Conservation (phyloP, 2,888 invertebrate genomes). For the Monopis laevigella region DNA sequence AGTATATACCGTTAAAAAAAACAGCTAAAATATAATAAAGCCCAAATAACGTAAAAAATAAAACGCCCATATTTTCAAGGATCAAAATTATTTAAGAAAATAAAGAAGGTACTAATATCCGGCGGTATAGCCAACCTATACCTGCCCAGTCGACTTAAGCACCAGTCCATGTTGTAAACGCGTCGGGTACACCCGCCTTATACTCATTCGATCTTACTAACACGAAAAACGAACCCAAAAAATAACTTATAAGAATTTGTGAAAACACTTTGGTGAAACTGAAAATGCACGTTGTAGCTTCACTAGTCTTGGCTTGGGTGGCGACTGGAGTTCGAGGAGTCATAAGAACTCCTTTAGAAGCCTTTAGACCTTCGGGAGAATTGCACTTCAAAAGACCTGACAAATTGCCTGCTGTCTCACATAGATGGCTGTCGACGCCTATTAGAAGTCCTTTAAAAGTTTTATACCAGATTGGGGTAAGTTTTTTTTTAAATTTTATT, state of each 20-base stretch:
- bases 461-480: slow-evolving; percentile 80
- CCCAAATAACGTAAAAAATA: no score
- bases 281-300: slow-evolving; percentile 51
- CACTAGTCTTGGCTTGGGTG: slow-evolving; percentile 44
- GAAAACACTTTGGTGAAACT: slow-evolving; percentile 16
- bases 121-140: slow-evolving; percentile 60
- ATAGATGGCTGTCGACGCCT: slow-evolving; percentile 59
- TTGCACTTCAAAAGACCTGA: slow-evolving; percentile 58
- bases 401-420: slow-evolving; percentile 46
- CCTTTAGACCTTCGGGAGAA: slow-evolving; percentile 58
- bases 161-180: slow-evolving; percentile 43
- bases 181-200: slow-evolving; percentile 28
- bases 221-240: slow-evolving; percentile 20
- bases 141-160: slow-evolving; percentile 48
- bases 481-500: slow-evolving; percentile 28
- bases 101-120: slow-evolving; percentile 50
- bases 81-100: slow-evolving; percentile 7
- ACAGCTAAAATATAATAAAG: no score
- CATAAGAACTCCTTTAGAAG: slow-evolving; percentile 66
- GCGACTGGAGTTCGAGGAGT: slow-evolving; percentile 44
- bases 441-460: slow-evolving; percentile 68
- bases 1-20: no score
- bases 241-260: slow-evolving; percentile 6
- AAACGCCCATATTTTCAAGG: slow-evolving; percentile 4
- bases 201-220: slow-evolving; percentile 18